Conservation (phyloP, 2,797 vertebrate species). For the Toxotes lorentzi region DNA sequence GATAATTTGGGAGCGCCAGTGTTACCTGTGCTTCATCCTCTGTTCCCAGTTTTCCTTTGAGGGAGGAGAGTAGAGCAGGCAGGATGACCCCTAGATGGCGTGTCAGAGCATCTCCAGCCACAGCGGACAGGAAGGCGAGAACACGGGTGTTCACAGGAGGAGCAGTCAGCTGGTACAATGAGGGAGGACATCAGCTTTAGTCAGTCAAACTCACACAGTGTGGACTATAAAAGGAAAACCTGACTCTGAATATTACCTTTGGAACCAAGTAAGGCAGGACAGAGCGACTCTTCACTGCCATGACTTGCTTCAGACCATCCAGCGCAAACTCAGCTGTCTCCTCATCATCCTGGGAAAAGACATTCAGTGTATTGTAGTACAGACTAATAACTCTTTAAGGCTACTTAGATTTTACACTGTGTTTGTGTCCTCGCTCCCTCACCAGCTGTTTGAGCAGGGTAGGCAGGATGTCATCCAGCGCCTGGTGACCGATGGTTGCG, state of each 20-base stretch:
- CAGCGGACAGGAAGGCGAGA: conserved; percentile 95
- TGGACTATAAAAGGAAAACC: neutral
- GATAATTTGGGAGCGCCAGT: neutral
- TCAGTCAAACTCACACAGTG: conserved; percentile 4
- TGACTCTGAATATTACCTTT: conserved; percentile 85
- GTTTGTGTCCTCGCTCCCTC: conserved; percentile 48
- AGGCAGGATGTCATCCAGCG: conserved; percentile 96
- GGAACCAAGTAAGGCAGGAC: conserved; percentile 98
- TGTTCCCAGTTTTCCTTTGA: conserved; percentile 93
- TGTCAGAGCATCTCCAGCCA: conserved; percentile 96
- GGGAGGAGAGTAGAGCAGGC: conserved; percentile 93
- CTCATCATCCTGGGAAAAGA: conserved; percentile 87
- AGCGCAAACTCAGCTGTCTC: conserved; percentile 93
- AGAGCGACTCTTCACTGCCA: conserved; percentile 98
- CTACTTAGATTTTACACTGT: neutral
- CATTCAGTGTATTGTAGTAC: neutral
- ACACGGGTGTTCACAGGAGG: conserved; percentile 96
- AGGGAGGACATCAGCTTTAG: neutral
- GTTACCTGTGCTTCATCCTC: conserved; percentile 91
- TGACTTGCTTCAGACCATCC: conserved; percentile 98
- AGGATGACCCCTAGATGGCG: conserved; percentile 96
- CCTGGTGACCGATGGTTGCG: conserved; percentile 97
- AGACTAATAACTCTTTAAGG: neutral
- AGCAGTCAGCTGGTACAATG: conserved; percentile 87
- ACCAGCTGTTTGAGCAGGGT: conserved; percentile 96